Evolutionary conservation across 2,888 invertebrate species (phyloP).

Genomic region (Oeneis ivallda): DNA sequence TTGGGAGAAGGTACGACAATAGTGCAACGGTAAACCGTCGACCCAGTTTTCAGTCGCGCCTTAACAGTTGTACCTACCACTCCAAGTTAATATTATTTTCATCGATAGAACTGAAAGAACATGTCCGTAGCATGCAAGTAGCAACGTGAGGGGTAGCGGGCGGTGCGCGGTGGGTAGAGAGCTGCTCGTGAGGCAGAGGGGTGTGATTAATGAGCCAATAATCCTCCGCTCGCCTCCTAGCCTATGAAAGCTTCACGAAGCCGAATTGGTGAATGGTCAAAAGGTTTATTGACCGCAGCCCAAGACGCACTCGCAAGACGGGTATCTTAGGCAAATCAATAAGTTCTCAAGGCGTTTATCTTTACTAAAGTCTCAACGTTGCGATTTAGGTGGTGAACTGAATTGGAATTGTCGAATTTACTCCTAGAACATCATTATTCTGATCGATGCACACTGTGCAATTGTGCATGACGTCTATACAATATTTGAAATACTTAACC

Average conservation of each 20-base stretch:
- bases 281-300: slow-evolving; percentile 76
- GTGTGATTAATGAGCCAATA: slow-evolving; percentile 80
- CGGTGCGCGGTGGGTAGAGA: slow-evolving; percentile 28
- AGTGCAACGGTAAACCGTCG: too few relatives aligned
- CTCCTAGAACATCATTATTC: too few relatives aligned
- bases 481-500: too few relatives aligned
- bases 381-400: background rate
- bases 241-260: slow-evolving; percentile 78
- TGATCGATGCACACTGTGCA: too few relatives aligned
- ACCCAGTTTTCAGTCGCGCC: too few relatives aligned
- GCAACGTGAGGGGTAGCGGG: slow-evolving; percentile 22
- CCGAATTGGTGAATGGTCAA: slow-evolving; percentile 80
- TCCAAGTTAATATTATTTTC: slow-evolving; percentile 28
- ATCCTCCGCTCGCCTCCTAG: slow-evolving; percentile 67
- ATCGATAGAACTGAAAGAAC: slow-evolving; percentile 27
- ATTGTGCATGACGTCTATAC: too few relatives aligned
- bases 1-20: too few relatives aligned
- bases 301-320: slow-evolving; percentile 49
- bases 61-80: too few relatives aligned
- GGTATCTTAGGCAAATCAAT: slow-evolving; percentile 19
- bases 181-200: slow-evolving; percentile 46
- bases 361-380: background rate
- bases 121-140: slow-evolving; percentile 10
- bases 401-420: background rate
- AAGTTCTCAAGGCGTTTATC: background rate